Evolutionary conservation across 2,888 invertebrate genomes (phyloP).

Genomic region (Rhagonycha lutea): DNA sequence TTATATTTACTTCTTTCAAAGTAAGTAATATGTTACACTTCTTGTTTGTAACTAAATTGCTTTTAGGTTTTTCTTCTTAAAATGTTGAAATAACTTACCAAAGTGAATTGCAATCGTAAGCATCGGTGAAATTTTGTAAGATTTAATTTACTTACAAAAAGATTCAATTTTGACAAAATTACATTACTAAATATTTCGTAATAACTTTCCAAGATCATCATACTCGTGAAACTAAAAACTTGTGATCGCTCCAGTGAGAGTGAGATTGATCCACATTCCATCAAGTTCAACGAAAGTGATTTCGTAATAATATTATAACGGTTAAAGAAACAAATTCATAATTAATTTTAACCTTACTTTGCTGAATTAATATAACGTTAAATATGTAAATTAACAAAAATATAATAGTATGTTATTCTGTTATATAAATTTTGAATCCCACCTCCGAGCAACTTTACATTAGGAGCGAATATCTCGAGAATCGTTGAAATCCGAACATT

Average conservation of each 20-base stretch:
- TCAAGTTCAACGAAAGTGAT: conserved; percentile 22
- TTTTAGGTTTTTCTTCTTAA: background rate
- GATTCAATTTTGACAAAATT: background rate
- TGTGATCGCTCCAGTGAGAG: conserved; percentile 21
- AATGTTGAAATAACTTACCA: background rate
- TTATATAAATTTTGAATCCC: background rate
- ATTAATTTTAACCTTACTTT: background rate
- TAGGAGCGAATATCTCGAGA: background rate
- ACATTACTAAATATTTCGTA: background rate
- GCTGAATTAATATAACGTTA: too few species aligned
- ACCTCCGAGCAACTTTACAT: background rate
- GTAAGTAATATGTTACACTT: background rate
- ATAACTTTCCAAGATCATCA: background rate
- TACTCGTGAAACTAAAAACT: background rate
- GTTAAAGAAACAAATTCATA: background rate
- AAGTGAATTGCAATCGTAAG: background rate
- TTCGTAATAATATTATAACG: conserved; percentile 10
- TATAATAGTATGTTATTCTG: too few species aligned
- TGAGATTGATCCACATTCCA: conserved; percentile 21
- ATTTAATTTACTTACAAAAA: background rate
- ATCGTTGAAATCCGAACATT: background rate
- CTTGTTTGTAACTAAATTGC: background rate
- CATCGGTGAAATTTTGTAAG: background rate
- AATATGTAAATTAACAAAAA: background rate
- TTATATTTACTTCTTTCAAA: background rate